These are phyloP conservation scores for Linyphia triangularis DNA, from an alignment of 2,888 invertebrate genomes.

Conservation along the genomic window DNA sequence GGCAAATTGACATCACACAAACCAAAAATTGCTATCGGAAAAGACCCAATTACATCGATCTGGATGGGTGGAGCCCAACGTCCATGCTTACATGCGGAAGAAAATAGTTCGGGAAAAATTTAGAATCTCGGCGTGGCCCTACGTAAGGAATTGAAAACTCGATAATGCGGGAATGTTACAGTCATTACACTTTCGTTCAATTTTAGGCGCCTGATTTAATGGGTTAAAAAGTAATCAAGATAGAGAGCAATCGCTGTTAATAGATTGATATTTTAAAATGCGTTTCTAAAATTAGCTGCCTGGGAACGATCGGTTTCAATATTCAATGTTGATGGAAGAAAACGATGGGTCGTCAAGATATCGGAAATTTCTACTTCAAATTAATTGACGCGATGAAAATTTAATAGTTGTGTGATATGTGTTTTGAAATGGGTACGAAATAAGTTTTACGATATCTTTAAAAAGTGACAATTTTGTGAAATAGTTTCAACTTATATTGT, in stretches of 20 bases:
- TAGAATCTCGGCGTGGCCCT: not conserved
- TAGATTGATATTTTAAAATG: not conserved
- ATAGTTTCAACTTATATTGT: no score
- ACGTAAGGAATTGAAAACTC: slow-evolving; percentile 36
- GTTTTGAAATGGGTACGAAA: no score
- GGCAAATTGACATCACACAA: slow-evolving; percentile 48
- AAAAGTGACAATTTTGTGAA: no score
- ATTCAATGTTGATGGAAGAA: not conserved
- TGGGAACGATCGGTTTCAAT: not conserved
- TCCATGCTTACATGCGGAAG: slow-evolving; percentile 5
- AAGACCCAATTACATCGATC: slow-evolving; percentile 63
- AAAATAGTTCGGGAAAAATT: slow-evolving; percentile 6
- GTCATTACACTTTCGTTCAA: slow-evolving; percentile 18
- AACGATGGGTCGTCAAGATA: not conserved
- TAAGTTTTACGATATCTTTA: no score
- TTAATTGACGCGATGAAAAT: not conserved
- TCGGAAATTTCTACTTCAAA: not conserved
- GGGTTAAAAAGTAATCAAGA: not conserved
- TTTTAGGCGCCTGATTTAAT: slow-evolving; percentile 34
- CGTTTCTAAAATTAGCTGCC: slow-evolving; percentile 7
- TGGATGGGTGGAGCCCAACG: slow-evolving; percentile 40
- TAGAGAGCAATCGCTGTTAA: slow-evolving; percentile 17
- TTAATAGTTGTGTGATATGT: no score
- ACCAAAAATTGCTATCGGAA: slow-evolving; percentile 59
- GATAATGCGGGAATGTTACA: slow-evolving; percentile 20